Percentiles rank a stretch among this genome's conserved stretches.
Evolutionary conservation across 2,797 vertebrate genomes (phyloP).

Genomic region (Eremophila alpestris): DNA sequence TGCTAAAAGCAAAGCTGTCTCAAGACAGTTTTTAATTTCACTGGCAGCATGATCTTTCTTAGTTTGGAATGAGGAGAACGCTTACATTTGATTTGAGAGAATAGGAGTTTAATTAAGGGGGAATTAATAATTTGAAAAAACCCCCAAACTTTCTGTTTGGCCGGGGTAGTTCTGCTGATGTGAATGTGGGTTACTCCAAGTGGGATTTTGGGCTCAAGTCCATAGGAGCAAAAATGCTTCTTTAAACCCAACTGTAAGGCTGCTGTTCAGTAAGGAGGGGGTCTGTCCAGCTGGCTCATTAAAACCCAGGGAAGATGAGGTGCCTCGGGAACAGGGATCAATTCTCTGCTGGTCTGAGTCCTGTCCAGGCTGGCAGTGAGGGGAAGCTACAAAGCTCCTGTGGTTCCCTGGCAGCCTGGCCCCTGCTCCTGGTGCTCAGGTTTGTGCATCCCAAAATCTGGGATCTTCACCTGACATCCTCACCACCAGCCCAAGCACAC

Average conservation of each 20-base stretch:
- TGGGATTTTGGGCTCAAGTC: background rate
- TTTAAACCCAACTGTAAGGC: background rate
- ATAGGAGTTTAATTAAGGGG: slow-evolving; percentile 1
- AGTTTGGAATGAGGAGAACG: background rate
- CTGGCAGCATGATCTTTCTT: background rate
- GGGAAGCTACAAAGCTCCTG: background rate
- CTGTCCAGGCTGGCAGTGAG: background rate
- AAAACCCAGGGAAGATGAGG: background rate
- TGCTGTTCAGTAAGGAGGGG: background rate
- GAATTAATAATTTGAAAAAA: background rate
- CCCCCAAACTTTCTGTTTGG: background rate
- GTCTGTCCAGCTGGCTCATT: background rate
- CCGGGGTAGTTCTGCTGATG: background rate
- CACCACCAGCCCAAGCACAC: background rate
- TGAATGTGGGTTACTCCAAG: background rate
- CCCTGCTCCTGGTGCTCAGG: background rate
- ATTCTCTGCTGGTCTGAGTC: background rate
- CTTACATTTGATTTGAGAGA: background rate
- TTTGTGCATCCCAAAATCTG: background rate
- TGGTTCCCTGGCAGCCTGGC: background rate
- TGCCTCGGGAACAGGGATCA: background rate
- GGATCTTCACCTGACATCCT: background rate
- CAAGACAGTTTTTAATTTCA: background rate
- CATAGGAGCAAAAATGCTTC: background rate
- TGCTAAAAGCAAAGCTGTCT: background rate